Conservation (phyloP, 2,797 vertebrate genomes). For the Leuciscus waleckii region DNA sequence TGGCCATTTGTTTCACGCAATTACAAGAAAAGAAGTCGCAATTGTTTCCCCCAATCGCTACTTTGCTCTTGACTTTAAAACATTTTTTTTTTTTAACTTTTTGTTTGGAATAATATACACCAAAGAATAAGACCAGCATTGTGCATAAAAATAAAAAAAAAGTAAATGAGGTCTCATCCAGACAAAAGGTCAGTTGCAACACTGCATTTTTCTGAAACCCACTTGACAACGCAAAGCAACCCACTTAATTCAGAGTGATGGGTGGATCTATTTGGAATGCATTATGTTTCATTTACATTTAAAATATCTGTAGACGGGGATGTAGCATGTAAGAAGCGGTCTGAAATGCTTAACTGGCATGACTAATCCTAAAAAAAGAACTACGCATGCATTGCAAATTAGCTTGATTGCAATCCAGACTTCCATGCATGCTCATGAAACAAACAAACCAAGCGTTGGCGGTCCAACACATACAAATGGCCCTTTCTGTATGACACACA, state of each 20-base stretch:
- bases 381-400: conserved; percentile 5
- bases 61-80: not conserved
- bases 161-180: not conserved
- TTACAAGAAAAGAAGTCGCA: not conserved
- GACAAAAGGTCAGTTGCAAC: not conserved
- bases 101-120: not conserved
- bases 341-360: not conserved
- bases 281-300: not conserved
- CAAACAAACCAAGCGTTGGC: not conserved
- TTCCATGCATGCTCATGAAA: not conserved
- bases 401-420: not conserved
- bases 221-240: not conserved
- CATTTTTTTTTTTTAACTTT: not conserved
- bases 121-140: not conserved
- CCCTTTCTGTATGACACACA: not conserved
- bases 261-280: not conserved
- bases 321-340: not conserved
- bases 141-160: not conserved
- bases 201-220: not conserved
- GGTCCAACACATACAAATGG: not conserved
- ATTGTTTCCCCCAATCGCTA: not conserved
- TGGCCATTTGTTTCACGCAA: not conserved
- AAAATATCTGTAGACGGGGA: not conserved
- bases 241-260: not conserved
- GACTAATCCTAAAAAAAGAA: not conserved